These are phyloP conservation scores for Erinaceus europaeus DNA, from an alignment of 2,113 vertebrate species.

Conservation along the genomic window DNA sequence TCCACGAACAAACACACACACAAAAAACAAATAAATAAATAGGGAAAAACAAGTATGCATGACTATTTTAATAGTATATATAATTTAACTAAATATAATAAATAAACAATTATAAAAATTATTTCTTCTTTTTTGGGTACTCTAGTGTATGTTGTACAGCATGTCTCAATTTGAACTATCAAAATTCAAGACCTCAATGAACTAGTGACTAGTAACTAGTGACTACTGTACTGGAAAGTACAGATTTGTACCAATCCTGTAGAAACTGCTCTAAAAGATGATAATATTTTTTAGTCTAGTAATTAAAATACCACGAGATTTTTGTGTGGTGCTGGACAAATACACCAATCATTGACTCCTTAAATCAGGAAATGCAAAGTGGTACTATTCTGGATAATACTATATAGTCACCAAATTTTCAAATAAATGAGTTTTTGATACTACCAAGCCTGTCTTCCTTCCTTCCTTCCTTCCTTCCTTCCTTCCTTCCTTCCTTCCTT, in stretches of 20 bases:
- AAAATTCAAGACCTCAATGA: background rate
- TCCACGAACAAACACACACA: too few species aligned
- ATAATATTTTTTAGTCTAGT: background rate
- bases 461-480: too few species aligned
- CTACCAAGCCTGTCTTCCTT: too few species aligned
- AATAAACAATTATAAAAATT: background rate
- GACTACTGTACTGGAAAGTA: background rate
- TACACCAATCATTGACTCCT: background rate
- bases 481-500: too few species aligned
- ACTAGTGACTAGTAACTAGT: background rate
- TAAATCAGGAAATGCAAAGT: background rate
- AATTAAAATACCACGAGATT: background rate
- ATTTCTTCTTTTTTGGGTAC: background rate
- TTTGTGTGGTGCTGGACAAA: conserved; percentile 17
- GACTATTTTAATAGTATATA: conserved; percentile 3
- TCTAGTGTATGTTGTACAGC: background rate
- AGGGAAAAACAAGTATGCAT: background rate
- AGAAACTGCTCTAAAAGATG: background rate
- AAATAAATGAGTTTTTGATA: conserved; percentile 12
- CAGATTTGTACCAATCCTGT: background rate
- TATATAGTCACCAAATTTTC: background rate
- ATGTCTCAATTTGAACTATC: background rate
- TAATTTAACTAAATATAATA: background rate
- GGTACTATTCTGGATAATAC: background rate
- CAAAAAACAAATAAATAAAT: too few species aligned